Base-by-base conservation (phyloP, 2,113 vertebrate species). In the Orycteropus afer region DNA sequence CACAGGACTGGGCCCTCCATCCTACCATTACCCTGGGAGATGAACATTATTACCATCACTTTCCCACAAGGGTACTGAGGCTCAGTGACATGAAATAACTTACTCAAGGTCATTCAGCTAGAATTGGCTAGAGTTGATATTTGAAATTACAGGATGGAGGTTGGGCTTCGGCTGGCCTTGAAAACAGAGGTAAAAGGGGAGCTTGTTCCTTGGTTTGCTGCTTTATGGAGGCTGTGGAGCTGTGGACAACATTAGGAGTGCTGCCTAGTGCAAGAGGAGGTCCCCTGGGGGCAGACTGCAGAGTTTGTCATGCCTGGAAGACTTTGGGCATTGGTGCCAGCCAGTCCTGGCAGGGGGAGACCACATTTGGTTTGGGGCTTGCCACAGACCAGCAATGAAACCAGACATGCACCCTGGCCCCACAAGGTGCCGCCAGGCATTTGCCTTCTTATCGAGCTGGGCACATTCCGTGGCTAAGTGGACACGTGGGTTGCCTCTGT, bases 401-500 rank as follows among this genome's bases (percentile, higher is more conserved):
- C 45, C 47, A 0, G 37, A 95, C 91, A 82, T 0, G 1, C 0
- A 1, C 12, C 40, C 42, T 87, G 86, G 34, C 92, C 22, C 17
- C 53, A 69, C 47, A 80, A 93, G 74, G 69, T 83, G 42, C 88
- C 57, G 42, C 88, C 57, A 55, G 88, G 34, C 73, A 95, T 96
- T 97, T 97, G 93, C 95, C 82, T 97, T 90, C 90, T 97, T 97
- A 97, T 96, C 57, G 0, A 83, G 78, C 27, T 49, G 79, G 91
- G 42, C 80, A 86, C 90, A 96, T 97, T 96, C 96, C 95, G 80
- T 4, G 53, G 79, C 71, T 45, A 89, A 96, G 90, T 61, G 85
- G 63, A 71, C 93, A 94, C 90, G 92, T 89, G 88, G 86, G 74
- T 22, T 40, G 85, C 79, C 25, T 91, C 69, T 55, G 47, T 93